Conservation (phyloP, 2,888 invertebrate genomes). For the Nemotelus pantherinus region DNA sequence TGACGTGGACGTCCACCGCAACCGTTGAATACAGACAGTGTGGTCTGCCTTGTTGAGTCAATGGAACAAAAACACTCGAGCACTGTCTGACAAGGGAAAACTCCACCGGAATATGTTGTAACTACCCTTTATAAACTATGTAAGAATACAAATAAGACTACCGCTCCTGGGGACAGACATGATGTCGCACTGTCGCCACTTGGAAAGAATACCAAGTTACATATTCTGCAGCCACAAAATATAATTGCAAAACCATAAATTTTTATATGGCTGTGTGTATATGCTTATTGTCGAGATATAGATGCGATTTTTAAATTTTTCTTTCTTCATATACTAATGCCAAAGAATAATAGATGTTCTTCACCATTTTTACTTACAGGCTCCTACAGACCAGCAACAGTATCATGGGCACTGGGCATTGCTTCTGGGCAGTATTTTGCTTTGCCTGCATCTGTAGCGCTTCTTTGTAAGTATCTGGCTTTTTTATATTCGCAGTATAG, state of each 20-base stretch:
- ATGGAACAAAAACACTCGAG: too few relatives aligned
- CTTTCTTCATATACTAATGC: background rate
- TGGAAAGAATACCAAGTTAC: too few relatives aligned
- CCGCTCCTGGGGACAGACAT: too few relatives aligned
- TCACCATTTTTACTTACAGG: conserved; percentile 44
- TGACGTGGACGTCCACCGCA: conserved; percentile 6
- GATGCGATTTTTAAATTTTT: too few relatives aligned
- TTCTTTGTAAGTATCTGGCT: conserved; percentile 63
- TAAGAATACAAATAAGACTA: background rate
- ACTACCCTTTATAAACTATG: background rate
- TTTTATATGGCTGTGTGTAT: too few relatives aligned
- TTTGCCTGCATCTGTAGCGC: conserved; percentile 66
- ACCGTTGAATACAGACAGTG: background rate
- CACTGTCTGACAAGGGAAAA: too few relatives aligned
- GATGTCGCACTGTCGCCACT: too few relatives aligned
- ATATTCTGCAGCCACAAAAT: too few relatives aligned
- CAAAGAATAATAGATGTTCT: background rate
- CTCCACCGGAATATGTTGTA: too few relatives aligned
- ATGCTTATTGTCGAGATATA: too few relatives aligned
- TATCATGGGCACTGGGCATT: conserved; percentile 65
- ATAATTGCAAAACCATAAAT: too few relatives aligned
- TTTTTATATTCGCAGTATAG: background rate
- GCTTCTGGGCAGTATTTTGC: conserved; percentile 65
- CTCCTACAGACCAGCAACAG: conserved; percentile 47
- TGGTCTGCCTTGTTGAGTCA: too few relatives aligned